phyloP scores from a whole-genome alignment of 2,888 invertebrate species.

The Dorcus parallelipipedus region DNA sequence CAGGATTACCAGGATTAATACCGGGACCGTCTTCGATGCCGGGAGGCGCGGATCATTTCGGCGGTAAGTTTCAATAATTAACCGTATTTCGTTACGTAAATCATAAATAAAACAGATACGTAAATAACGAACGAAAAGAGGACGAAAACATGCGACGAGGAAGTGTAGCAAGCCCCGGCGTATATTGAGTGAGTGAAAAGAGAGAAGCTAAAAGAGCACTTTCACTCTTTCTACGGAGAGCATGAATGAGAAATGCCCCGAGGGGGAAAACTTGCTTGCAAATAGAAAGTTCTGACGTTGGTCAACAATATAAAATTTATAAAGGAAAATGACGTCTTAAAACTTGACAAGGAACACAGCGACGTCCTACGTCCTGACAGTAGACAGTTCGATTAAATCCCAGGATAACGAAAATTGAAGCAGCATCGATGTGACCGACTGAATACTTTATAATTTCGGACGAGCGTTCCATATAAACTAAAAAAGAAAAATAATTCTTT shows the following conservation, averaged over 20 bases:
- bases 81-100: too few species aligned
- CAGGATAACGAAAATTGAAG: not conserved
- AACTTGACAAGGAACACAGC: not conserved
- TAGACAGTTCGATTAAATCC: not conserved
- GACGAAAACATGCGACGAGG: too few species aligned
- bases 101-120: too few species aligned
- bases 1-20: conserved; percentile 69
- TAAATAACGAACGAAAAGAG: too few species aligned
- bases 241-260: too few species aligned
- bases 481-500: not conserved
- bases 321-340: not conserved
- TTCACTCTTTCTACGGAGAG: too few species aligned
- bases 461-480: not conserved
- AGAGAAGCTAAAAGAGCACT: too few species aligned
- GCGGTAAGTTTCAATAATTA: conserved; percentile 53
- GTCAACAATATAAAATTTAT: not conserved
- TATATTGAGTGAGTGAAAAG: too few species aligned
- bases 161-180: too few species aligned
- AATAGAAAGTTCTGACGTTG: not conserved
- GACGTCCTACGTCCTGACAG: not conserved
- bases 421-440: not conserved
- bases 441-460: not conserved
- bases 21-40: conserved; percentile 86
- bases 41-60: conserved; percentile 67
- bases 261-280: not conserved